Conservation (phyloP, 2,113 vertebrate species). For the Rhineura floridana region DNA sequence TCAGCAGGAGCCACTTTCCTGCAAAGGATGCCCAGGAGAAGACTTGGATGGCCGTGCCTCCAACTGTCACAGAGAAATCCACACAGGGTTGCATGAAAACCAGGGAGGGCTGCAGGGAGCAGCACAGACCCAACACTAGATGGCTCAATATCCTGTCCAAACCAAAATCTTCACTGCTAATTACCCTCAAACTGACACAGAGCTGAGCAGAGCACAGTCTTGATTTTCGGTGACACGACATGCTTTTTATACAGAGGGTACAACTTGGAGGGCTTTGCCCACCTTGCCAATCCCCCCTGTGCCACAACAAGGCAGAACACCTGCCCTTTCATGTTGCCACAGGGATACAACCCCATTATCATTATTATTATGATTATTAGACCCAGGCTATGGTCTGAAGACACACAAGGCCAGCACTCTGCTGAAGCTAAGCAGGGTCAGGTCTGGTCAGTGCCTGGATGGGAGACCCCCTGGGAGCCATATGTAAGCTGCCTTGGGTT, state of each 20-base stretch:
- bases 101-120: too few relatives aligned
- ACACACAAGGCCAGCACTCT: too few relatives aligned
- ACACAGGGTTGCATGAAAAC: not conserved
- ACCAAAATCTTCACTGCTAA: not conserved
- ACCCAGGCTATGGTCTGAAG: too few relatives aligned
- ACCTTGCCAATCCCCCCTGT: not conserved
- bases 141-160: too few relatives aligned
- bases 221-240: not conserved
- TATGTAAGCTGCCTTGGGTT: too few relatives aligned
- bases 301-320: not conserved
- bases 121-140: not conserved
- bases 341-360: not conserved
- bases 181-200: not conserved
- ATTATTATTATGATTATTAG: too few relatives aligned
- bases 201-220: not conserved
- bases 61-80: too few relatives aligned
- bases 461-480: too few relatives aligned
- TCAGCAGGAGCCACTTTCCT: slow-evolving; percentile 47
- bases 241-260: not conserved
- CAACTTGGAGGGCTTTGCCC: not conserved
- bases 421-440: too few relatives aligned
- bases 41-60: not conserved
- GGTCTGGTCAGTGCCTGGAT: too few relatives aligned
- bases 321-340: too few relatives aligned
- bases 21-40: slow-evolving; percentile 53